Conservation (phyloP, 2,797 vertebrate genomes). For the Bufotes viridis region DNA sequence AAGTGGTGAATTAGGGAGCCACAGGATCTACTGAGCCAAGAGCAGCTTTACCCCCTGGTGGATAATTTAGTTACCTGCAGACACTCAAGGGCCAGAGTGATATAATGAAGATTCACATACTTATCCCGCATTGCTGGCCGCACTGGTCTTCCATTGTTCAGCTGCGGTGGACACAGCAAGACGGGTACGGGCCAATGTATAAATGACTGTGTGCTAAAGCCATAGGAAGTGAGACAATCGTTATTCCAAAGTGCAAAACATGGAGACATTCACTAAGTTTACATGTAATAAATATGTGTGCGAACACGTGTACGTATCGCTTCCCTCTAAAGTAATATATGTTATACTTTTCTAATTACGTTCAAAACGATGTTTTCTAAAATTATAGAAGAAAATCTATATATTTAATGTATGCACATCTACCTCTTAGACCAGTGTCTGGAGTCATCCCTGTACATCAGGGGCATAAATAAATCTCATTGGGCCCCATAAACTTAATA, state of each 20-base stretch:
- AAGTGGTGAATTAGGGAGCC: slow-evolving; percentile 21
- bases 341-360: no score
- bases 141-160: not conserved
- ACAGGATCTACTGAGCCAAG: not conserved
- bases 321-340: no score
- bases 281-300: slow-evolving; percentile 27
- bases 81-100: not conserved
- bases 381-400: no score
- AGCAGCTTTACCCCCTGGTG: not conserved
- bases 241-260: not conserved
- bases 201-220: slow-evolving; percentile 6
- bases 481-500: no score
- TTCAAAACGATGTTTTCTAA: no score
- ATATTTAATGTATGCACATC: no score
- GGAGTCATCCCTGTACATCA: no score
- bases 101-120: not conserved
- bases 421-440: no score
- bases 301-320: not conserved
- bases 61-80: not conserved
- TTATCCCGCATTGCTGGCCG: not conserved
- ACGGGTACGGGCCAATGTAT: not conserved
- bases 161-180: no score
- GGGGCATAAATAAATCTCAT: no score
- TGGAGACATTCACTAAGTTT: not conserved
- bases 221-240: not conserved